Percentiles rank a stretch among this genome's conserved stretches.
Evolutionary conservation across 1,140 invertebrate genomes (phyloP).

Genomic region (Drosophila seguyi): DNA sequence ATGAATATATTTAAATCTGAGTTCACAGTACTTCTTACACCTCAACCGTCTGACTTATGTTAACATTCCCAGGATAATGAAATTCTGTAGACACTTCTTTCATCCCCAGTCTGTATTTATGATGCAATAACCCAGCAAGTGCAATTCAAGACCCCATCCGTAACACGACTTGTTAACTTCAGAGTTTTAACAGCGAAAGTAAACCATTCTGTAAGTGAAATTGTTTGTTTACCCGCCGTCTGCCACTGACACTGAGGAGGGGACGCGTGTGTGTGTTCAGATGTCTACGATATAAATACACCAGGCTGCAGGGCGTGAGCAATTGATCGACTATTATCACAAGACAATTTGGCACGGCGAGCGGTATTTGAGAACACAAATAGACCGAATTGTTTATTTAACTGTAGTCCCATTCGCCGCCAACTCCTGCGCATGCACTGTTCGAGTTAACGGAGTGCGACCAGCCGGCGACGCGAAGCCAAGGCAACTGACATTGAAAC

Average conservation of each 20-base stretch:
- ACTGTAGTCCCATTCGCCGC: neutral
- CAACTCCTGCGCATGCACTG: constrained; percentile 26
- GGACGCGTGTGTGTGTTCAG: constrained; percentile 6
- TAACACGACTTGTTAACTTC: constrained; percentile 1
- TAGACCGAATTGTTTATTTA: constrained; percentile 36
- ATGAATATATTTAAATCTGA: neutral
- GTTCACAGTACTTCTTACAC: neutral
- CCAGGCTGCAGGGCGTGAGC: constrained; percentile 13
- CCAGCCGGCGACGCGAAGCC: constrained; percentile 16
- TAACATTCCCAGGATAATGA: neutral
- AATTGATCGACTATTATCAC: constrained; percentile 46
- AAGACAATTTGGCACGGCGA: constrained; percentile 40
- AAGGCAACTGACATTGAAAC: constrained; percentile 36
- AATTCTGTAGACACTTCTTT: neutral
- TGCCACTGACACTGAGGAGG: constrained; percentile 9
- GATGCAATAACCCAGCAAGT: neutral
- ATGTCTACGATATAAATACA: constrained; percentile 45
- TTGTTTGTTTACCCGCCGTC: constrained; percentile 39
- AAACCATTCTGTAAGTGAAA: neutral
- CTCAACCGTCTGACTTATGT: neutral
- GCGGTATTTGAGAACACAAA: constrained; percentile 16
- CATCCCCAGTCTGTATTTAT: neutral
- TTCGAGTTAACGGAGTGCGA: constrained; percentile 17
- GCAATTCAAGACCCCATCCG: neutral
- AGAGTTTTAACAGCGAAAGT: constrained; percentile 6